A percentile compares a stretch with the other conserved stretches of the same genome.
These are phyloP conservation scores for Axea sp. DNA, from an alignment of 2,888 invertebrate genomes.

Conservation along the genomic window DNA sequence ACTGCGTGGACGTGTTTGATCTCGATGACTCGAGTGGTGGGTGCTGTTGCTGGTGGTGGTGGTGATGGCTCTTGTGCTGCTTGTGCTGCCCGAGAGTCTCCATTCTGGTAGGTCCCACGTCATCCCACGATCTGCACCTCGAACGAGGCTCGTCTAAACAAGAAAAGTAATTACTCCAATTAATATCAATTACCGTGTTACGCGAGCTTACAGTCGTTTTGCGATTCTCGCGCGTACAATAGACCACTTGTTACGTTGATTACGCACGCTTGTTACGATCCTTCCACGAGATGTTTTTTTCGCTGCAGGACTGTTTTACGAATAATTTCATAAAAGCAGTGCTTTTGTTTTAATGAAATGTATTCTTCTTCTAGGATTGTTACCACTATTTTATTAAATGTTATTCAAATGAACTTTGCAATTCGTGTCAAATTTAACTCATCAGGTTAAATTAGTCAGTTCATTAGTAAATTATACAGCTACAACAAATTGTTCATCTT, in stretches of 20 bases:
- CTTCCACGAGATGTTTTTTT: background rate
- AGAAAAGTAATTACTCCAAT: conserved; percentile 55
- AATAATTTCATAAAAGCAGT: too few relatives aligned
- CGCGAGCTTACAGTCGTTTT: conserved; percentile 8
- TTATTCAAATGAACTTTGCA: too few relatives aligned
- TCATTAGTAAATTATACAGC: too few relatives aligned
- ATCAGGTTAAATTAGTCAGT: too few relatives aligned
- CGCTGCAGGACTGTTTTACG: too few relatives aligned
- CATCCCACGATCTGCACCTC: conserved; percentile 89
- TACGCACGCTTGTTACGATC: background rate
- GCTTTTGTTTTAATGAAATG: too few relatives aligned
- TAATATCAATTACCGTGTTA: conserved; percentile 54
- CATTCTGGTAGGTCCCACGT: conserved; percentile 78
- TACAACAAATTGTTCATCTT: too few relatives aligned
- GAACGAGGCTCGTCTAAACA: conserved; percentile 88
- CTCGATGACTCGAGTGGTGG: conserved; percentile 73
- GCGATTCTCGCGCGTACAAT: conserved; percentile 2
- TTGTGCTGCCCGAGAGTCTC: conserved; percentile 70
- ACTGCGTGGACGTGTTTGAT: conserved; percentile 75
- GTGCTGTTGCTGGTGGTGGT: conserved; percentile 68
- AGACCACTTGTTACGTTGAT: background rate
- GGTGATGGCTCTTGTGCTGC: conserved; percentile 55
- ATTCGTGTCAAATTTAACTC: too few relatives aligned
- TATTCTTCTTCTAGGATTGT: too few relatives aligned
- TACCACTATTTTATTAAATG: too few relatives aligned